Conservation (phyloP, 2,888 invertebrate species). For the Catocala nupta region DNA sequence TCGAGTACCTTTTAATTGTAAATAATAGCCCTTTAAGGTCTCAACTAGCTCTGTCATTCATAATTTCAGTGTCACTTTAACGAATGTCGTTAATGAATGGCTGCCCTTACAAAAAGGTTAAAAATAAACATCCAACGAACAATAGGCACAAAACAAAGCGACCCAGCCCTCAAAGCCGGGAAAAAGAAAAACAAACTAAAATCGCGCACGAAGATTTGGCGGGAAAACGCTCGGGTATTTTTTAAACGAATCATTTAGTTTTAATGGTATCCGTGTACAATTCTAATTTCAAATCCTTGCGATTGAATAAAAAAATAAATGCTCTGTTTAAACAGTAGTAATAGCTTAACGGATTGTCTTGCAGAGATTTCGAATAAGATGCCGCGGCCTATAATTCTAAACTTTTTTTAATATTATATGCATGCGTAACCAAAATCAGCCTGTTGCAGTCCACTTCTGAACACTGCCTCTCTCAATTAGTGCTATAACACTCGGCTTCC, state of each 20-base stretch:
- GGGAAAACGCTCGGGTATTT: conserved; percentile 15
- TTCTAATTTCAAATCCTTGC: conserved; percentile 2
- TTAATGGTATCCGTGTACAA: neutral
- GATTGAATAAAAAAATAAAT: too few relatives aligned
- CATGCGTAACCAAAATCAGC: too few relatives aligned
- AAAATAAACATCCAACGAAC: conserved; percentile 54
- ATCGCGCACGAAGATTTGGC: conserved; percentile 14
- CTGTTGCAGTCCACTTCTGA: too few relatives aligned
- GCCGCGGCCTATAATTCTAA: too few relatives aligned
- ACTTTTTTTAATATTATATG: too few relatives aligned
- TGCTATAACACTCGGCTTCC: too few relatives aligned
- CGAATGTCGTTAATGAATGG: conserved; percentile 54
- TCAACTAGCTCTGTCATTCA: conserved; percentile 37
- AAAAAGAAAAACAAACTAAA: conserved; percentile 33
- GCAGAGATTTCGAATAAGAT: too few relatives aligned
- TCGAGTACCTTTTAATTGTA: conserved; percentile 15
- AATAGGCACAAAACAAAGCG: conserved; percentile 55
- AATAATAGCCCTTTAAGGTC: conserved; percentile 14
- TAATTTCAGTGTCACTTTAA: conserved; percentile 35
- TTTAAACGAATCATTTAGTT: conserved; percentile 7
- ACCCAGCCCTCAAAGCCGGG: conserved; percentile 44
- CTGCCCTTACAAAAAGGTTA: conserved; percentile 52
- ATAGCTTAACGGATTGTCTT: too few relatives aligned
- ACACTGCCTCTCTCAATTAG: too few relatives aligned
- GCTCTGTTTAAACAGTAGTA: too few relatives aligned